Conservation (phyloP, 2,888 invertebrate genomes). For the Macrophya annulata region DNA sequence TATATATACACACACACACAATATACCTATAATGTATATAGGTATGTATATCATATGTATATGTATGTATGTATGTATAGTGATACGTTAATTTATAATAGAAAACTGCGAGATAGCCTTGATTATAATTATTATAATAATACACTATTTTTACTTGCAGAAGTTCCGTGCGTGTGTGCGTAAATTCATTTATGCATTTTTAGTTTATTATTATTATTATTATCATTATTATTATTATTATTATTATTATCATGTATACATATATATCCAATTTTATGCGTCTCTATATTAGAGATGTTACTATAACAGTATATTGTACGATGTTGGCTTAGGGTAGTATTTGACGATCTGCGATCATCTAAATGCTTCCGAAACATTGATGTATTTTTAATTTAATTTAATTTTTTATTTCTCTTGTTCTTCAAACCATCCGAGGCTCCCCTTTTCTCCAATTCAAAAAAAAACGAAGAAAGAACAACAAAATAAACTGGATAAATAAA, state of each 20-base stretch:
- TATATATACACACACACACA: conserved; percentile 28
- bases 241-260: conserved; percentile 44
- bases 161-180: neutral
- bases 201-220: conserved; percentile 58
- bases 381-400: neutral
- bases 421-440: neutral
- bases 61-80: conserved; percentile 23
- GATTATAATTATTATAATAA: conserved; percentile 24
- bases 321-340: neutral
- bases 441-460: neutral
- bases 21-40: neutral
- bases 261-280: conserved; percentile 56
- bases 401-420: neutral
- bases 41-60: conserved; percentile 1
- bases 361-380: conserved; percentile 44
- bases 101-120: conserved; percentile 7
- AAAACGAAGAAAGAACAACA: neutral
- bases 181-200: conserved; percentile 50
- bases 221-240: conserved; percentile 55
- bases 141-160: neutral
- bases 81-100: conserved; percentile 36
- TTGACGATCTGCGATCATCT: conserved; percentile 39
- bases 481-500: neutral
- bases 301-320: conserved; percentile 25
- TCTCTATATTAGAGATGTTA: conserved; percentile 74